phyloP scores from a whole-genome alignment of 2,888 invertebrate genomes.

The Allolobophora icterica region DNA sequence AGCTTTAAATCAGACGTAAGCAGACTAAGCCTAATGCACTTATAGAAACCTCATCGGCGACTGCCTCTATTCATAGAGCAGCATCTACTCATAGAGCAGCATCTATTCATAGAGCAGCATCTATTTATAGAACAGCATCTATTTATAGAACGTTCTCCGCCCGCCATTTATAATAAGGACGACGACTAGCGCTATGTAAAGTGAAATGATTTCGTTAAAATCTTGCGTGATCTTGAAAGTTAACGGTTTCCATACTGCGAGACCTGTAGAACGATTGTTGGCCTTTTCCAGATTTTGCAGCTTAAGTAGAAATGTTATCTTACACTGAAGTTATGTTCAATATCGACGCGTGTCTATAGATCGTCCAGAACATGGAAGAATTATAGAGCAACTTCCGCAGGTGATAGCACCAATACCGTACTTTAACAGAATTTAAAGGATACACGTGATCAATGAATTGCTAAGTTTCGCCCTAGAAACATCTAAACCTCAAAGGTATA shows the following conservation, averaged over 20 bases:
- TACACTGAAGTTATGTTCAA: background rate
- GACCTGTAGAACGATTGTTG: background rate
- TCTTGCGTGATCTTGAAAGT: background rate
- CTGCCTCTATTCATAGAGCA: background rate
- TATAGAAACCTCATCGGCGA: background rate
- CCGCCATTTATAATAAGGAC: background rate
- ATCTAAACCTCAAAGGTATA: background rate
- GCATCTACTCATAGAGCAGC: background rate
- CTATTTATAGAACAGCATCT: background rate
- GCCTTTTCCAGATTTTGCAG: background rate
- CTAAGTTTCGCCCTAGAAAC: background rate
- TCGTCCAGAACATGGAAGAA: background rate
- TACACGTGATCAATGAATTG: background rate
- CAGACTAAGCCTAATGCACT: background rate
- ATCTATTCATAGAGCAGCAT: background rate
- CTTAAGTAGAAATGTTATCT: background rate
- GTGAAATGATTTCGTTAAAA: constrained; percentile 1
- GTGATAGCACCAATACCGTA: background rate
- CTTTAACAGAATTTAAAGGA: background rate
- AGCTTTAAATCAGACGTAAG: background rate
- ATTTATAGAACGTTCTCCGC: background rate
- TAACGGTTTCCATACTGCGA: background rate
- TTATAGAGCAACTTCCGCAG: background rate
- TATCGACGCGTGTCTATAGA: background rate
- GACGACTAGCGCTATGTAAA: background rate